These are phyloP conservation scores for Aptenodytes patagonicus DNA, from an alignment of 2,113 vertebrate genomes.

Conservation along the genomic window DNA sequence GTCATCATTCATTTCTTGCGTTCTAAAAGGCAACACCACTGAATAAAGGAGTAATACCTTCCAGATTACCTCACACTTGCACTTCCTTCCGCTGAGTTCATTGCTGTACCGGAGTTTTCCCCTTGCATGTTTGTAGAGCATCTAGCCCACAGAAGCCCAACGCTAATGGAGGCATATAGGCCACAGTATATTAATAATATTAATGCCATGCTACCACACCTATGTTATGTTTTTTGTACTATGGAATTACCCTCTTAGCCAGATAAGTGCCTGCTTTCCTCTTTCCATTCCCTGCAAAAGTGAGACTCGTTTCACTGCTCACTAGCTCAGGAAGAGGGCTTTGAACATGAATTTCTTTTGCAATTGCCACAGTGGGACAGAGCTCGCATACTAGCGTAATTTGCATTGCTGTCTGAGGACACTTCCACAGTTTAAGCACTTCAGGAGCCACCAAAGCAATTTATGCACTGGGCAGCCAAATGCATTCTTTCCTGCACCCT, in stretches of 20 bases:
- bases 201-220: background rate
- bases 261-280: background rate
- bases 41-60: background rate
- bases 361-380: conserved; percentile 27
- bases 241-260: background rate
- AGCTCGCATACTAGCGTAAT: background rate
- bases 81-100: background rate
- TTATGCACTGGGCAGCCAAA: conserved; percentile 19
- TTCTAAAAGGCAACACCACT: background rate
- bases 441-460: conserved; percentile 50
- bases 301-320: conserved; percentile 25
- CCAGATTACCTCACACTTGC: background rate
- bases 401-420: conserved; percentile 46
- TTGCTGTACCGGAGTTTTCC: background rate
- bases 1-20: background rate
- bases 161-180: background rate
- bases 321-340: conserved; percentile 18
- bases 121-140: background rate
- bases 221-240: background rate
- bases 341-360: conserved; percentile 27
- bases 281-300: background rate
- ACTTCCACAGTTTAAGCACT: background rate
- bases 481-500: background rate
- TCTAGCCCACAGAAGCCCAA: background rate
- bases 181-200: background rate